A percentile compares a stretch with the other conserved stretches of the same genome.
Evolutionary conservation across 2,113 vertebrate genomes (phyloP).

Genomic region (Prolemur simus): DNA sequence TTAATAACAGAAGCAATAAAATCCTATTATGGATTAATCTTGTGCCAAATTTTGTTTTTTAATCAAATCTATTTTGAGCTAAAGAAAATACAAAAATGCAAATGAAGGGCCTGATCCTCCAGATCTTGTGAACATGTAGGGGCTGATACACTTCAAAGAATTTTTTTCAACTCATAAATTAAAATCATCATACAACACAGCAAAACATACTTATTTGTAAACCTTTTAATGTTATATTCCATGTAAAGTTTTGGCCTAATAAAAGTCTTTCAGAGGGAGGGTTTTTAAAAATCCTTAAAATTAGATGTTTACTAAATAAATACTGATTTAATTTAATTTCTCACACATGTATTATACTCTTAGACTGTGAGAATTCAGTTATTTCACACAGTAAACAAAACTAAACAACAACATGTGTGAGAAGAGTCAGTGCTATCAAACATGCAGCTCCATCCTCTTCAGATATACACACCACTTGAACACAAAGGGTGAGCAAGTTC

Average conservation of each 20-base stretch:
- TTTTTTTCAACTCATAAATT: conserved; percentile 77
- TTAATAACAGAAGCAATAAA: conserved; percentile 86
- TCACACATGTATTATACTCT: conserved; percentile 26
- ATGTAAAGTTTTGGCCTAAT: conserved; percentile 80
- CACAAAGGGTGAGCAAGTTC: conserved; percentile 14
- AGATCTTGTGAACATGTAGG: conserved; percentile 73
- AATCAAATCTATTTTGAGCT: conserved; percentile 88
- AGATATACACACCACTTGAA: background rate
- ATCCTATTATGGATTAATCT: conserved; percentile 88
- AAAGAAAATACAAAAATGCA: conserved; percentile 86
- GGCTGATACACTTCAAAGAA: conserved; percentile 83
- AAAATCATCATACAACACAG: conserved; percentile 75
- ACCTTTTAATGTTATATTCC: conserved; percentile 76
- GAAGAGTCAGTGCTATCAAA: background rate
- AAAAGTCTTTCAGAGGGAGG: conserved; percentile 62
- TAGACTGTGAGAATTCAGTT: conserved; percentile 68
- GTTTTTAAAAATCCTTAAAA: conserved; percentile 60
- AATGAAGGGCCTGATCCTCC: conserved; percentile 77
- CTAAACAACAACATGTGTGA: background rate
- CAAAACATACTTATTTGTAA: conserved; percentile 78
- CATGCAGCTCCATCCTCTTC: background rate
- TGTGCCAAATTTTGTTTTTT: conserved; percentile 87
- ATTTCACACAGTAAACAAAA: conserved; percentile 32
- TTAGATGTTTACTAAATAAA: conserved; percentile 77
- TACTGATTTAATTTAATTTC: conserved; percentile 71